Conservation (phyloP, 2,888 invertebrate species). For the Didymodactylos carnosus region DNA sequence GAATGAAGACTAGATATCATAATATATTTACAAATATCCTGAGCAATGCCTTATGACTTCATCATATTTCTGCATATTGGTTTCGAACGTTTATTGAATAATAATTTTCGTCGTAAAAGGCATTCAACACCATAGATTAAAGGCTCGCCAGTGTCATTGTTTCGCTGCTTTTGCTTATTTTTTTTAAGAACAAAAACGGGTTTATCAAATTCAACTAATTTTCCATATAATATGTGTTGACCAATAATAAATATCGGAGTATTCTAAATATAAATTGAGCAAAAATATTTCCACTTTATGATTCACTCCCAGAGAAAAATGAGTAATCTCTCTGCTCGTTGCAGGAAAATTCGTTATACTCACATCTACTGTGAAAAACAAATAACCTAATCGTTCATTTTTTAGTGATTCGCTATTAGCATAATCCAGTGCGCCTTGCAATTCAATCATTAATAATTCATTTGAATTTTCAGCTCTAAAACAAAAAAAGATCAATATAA, state of each 20-base stretch:
- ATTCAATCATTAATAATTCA: neutral
- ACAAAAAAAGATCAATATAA: too few relatives aligned
- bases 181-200: neutral
- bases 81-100: neutral
- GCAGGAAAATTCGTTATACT: too few relatives aligned
- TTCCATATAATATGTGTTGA: neutral
- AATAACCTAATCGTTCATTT: neutral
- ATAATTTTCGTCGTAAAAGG: neutral
- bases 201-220: neutral
- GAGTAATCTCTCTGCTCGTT: too few relatives aligned
- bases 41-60: too few relatives aligned
- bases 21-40: too few relatives aligned
- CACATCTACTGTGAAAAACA: neutral
- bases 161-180: neutral
- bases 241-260: neutral
- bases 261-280: neutral
- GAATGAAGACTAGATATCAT: too few relatives aligned
- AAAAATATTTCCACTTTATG: neutral
- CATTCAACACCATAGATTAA: neutral
- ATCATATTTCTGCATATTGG: too few relatives aligned
- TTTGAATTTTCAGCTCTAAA: neutral
- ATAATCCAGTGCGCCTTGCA: neutral
- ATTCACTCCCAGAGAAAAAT: neutral
- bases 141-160: neutral
- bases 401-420: neutral